Evolutionary conservation across 1,140 invertebrate genomes (phyloP), one percentile per base, ranked within the genome.

Genomic region (Branchinecta lindahli): DNA sequence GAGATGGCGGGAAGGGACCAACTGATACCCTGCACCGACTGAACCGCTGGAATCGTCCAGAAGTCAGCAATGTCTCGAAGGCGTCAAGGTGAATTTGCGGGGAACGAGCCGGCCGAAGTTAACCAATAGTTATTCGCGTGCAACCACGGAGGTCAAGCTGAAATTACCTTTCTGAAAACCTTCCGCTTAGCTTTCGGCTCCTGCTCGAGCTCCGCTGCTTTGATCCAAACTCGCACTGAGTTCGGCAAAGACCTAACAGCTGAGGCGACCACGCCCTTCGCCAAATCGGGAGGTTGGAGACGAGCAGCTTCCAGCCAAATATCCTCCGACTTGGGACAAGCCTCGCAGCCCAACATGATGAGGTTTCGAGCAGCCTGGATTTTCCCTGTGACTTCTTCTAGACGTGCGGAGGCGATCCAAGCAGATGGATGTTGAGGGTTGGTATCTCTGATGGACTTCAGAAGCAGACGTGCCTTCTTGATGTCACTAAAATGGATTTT

Each of bases 331-430:
- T 91, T 92, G 0, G 92, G 91, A 82, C 74, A 83, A 84, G 12
- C 84, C 77, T 93, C 90, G 75, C 90, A 92, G 1, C 89, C 96
- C 78, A 96, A 92, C 94, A 98, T 97, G 73, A 99, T 97, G 0
- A 99, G 82, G 81, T 98, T 98, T 72, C 94, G 80, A 0, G 96
- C 96, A 33, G 92, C 90, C 82, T 99, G 96, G 3, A 98, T 84
- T 81, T 98, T 99, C n/a, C 96, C 96, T 12, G 94, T 98, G 0
- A 98, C 94, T 85, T 99, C 96, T 80, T 99, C 97, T 18, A 99
- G 82, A 73, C 94, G 84, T n/a, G 96, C 96, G 69, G 95, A 98
- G 8, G 96, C 96, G 75, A 99, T 96, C 97, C 97, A 99, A 7
- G 95, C 97, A 18, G 96, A 95, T 20, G 96, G 94, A 84, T 98